Evolutionary conservation across 2,113 vertebrate genomes (phyloP), one percentile per base, ranked within the genome.

Genomic region (Syngnathus scovelli): DNA sequence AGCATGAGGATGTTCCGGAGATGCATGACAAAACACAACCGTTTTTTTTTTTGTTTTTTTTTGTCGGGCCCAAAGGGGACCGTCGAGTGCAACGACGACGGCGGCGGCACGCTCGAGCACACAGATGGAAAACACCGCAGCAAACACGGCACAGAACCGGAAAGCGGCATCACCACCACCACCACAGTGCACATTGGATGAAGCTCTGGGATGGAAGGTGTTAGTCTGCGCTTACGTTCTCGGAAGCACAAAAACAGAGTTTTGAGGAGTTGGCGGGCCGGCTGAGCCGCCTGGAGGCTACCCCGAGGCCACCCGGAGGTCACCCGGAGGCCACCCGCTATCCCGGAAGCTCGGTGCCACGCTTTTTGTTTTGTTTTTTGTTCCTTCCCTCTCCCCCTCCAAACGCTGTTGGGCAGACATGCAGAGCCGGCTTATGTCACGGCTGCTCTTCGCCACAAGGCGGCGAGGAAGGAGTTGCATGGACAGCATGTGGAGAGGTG

Each of bases 321-420:
- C 76, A 68, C 74, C 73, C 78, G 54, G 16, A 65, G 84, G 76
- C 37, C 41, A 69, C 66, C 74, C 67, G 76, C 75, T 83, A 71
- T 80, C 78, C 59, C 72, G 70, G 69, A 82, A 82, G 77, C 64
- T 9, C 10, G 11, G 18, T 19, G 18, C 18, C 6, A 8, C 7
- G 6, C 10, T 19, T 19, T 6, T 48, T 46, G 44, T 15, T 46
- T 46, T 1, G 11, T 3, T 46, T 46, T 13, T 15, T 46, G 0
- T 67, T 70, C 67, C n/a, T 4, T 6, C 13, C 13, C 15, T 73
- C 59, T 70, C 75, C 76, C 81, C 86, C 89, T 88, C 85, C 86
- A 89, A 89, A 87, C 87, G 81, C 86, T 87, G 86, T 84, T 81
- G 84, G 63, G 85, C 73, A 85, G 74, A 85, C 87, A 88, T 89